These are phyloP conservation scores for Drepanosiphum platanoidis DNA, from an alignment of 2,888 invertebrate species.

Conservation along the genomic window DNA sequence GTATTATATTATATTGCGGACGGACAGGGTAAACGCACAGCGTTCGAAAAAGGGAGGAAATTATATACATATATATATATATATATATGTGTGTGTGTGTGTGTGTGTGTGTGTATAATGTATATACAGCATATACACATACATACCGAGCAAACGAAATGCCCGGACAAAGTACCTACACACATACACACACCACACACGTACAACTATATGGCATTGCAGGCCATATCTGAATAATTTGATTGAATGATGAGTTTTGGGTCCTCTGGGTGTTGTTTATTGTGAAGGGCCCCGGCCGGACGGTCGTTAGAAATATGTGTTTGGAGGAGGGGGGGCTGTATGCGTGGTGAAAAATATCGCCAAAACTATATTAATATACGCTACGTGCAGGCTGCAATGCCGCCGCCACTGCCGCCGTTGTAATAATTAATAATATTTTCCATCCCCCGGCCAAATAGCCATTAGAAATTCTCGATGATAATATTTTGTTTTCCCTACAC, in stretches of 20 bases:
- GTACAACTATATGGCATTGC: neutral
- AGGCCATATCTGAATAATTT: constrained; percentile 45
- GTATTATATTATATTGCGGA: neutral
- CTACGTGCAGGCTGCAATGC: neutral
- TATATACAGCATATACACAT: no score
- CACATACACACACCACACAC: neutral
- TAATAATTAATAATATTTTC: constrained; percentile 28
- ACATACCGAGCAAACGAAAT: neutral
- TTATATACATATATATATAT: neutral
- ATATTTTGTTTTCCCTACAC: neutral
- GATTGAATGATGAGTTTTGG: constrained; percentile 51
- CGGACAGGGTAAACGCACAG: neutral
- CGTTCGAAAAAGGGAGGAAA: constrained; percentile 42
- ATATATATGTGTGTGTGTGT: no score
- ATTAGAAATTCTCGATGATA: constrained; percentile 28
- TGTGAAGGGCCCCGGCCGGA: constrained; percentile 27
- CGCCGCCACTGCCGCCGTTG: neutral
- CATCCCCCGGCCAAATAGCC: neutral
- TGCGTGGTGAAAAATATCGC: constrained; percentile 19
- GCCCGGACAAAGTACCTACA: constrained; percentile 17
- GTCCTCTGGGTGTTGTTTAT: constrained; percentile 57
- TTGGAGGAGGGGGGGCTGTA: neutral
- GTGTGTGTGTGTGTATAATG: no score
- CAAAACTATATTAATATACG: constrained; percentile 29
- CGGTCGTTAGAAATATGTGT: constrained; percentile 37